A percentile compares a stretch with the other conserved stretches of the same genome.
phyloP scores from a whole-genome alignment of 2,797 vertebrate species.

The Pangasius larnaudii region DNA sequence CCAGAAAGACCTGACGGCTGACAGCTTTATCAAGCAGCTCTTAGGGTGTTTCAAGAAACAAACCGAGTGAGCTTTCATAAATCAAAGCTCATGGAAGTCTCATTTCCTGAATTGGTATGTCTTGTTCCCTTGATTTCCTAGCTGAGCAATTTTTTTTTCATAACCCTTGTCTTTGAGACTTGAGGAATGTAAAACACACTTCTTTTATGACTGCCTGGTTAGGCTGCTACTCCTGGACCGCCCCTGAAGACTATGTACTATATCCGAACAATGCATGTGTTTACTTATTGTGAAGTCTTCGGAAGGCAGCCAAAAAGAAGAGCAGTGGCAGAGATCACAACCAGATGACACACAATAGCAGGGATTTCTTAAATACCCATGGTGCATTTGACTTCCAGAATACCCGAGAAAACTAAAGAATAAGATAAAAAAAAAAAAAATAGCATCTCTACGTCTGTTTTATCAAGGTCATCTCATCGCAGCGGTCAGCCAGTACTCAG shows the following conservation, averaged over 20 bases:
- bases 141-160: background rate
- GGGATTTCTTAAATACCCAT: constrained; percentile 28
- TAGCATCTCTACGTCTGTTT: background rate
- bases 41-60: background rate
- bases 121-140: background rate
- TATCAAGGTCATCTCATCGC: background rate
- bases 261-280: constrained; percentile 42
- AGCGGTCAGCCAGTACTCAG: background rate
- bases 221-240: background rate
- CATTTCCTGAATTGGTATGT: background rate
- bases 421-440: background rate
- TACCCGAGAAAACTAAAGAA: background rate
- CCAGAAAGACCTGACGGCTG: constrained; percentile 22
- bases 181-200: constrained; percentile 51
- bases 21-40: constrained; percentile 43
- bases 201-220: constrained; percentile 48
- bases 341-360: constrained; percentile 26
- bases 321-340: constrained; percentile 25
- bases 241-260: constrained; percentile 28
- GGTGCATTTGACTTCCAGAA: background rate
- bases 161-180: background rate
- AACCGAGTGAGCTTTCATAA: background rate
- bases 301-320: background rate
- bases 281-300: constrained; percentile 32
- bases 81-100: background rate